phyloP scores from a whole-genome alignment of 2,113 vertebrate genomes.

The Hippolais icterina region DNA sequence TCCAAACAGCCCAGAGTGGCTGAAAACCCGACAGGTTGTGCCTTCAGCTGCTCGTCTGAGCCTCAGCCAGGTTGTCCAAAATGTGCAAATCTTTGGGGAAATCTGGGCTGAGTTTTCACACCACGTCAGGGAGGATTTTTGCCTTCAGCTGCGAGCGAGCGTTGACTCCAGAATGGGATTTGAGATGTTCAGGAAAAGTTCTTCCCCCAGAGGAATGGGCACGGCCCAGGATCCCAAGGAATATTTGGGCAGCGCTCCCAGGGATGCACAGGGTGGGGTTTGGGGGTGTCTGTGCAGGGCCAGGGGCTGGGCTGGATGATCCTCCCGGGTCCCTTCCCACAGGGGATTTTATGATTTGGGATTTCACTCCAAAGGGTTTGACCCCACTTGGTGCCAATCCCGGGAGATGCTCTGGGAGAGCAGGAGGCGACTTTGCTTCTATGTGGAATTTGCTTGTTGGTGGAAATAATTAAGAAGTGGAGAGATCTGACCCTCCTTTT shows the following conservation, averaged over 20 bases:
- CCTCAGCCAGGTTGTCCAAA: background rate
- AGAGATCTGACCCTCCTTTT: background rate
- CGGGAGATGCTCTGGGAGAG: background rate
- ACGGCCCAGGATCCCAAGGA: background rate
- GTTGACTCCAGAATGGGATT: background rate
- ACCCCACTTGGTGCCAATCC: background rate
- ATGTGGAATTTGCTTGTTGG: background rate
- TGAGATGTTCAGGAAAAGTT: background rate
- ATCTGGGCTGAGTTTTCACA: background rate
- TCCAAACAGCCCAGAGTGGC: background rate
- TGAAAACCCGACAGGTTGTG: background rate
- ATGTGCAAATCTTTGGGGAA: background rate
- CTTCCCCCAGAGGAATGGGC: background rate
- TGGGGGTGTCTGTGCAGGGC: background rate
- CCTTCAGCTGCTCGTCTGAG: background rate
- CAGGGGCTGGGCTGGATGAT: background rate
- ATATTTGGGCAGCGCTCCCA: accelerated
- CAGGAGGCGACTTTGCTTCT: background rate
- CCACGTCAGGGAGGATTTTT: background rate
- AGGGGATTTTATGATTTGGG: background rate
- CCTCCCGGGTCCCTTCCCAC: background rate
- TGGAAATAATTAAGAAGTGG: background rate
- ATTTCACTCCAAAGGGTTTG: background rate
- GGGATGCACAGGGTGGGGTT: background rate
- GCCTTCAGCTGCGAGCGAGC: background rate